Base-by-base conservation (phyloP, 2,888 invertebrate genomes). In the Stegophylla sp. region DNA sequence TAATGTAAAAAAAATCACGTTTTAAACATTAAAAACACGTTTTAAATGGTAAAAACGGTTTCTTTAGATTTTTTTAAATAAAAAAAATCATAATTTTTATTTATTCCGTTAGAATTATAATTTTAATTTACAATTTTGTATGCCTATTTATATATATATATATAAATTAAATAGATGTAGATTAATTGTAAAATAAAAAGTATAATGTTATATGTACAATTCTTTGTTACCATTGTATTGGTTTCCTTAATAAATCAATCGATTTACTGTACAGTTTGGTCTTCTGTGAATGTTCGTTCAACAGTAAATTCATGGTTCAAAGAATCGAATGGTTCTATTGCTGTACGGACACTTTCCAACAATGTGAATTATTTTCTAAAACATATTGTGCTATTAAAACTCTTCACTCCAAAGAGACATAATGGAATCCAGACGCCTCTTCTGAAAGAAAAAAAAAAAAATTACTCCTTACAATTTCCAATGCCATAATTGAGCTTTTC, bases 321-420 rank as follows among this genome's bases (percentile, higher is more conserved):
- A 23, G 71, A 23, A 17, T 72, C 41, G 34, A 72, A 72, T 53
- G 23, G 15, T 23, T 72, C 34, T 66, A 66, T 45, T 41, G 28
- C 34, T 20, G 10, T 41, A 41, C 15, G 15, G 53, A 53, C 34
- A 41, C 9, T 10, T 56, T 72, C 17, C 3, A 41, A 72, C 41
- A 56, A 72, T 20, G 17, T 23, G 34, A 23, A 71, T 53, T 23
- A 56, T 41, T 72, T 71, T 53, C 23, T 56, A 41, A 23, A 56
- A 41, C n/a, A 48, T 69, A 15, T 72, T 72, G 23, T 10, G 10
- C n/a, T 56, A 56, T 23, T 56, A 56, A 72, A 72, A 41, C 20
- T 56, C 41, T 41, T 10, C 23, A 23, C 10, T 3, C n/a, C 51
- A 17, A 5, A 28, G 26, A 34, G 45, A 34, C 7, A 5, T n/a